These are phyloP conservation scores for Neodon shergylaensis DNA, from an alignment of 2,113 vertebrate species.

Conservation along the genomic window DNA sequence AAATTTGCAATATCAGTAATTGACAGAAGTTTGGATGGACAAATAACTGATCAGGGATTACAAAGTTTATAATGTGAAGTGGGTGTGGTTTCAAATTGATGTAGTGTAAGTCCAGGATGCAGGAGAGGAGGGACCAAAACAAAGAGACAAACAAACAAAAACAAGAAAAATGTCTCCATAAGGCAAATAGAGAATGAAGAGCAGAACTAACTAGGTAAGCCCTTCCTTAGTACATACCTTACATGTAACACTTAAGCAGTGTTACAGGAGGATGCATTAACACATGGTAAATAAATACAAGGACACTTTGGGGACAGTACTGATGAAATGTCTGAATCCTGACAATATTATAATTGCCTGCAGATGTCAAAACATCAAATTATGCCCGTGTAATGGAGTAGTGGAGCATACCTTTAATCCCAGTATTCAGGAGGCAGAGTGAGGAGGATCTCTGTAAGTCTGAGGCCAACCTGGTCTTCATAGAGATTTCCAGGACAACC, in stretches of 20 bases:
- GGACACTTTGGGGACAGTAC: not conserved
- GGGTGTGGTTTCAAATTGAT: not conserved
- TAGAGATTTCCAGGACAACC: not conserved
- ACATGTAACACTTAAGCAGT: not conserved
- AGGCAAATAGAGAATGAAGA: not conserved
- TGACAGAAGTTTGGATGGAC: not conserved
- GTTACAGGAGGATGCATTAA: not conserved
- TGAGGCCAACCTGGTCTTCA: not conserved
- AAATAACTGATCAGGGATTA: too few relatives aligned
- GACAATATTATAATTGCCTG: not conserved
- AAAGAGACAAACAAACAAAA: not conserved
- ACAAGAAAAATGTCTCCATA: not conserved
- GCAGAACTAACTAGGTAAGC: not conserved
- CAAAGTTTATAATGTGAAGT: not conserved
- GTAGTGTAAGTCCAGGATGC: not conserved
- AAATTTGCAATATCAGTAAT: not conserved
- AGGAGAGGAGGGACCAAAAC: not conserved
- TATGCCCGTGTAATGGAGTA: not conserved
- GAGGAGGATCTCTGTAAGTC: not conserved
- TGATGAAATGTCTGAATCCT: not conserved
- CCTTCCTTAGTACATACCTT: not conserved
- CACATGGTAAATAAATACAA: not conserved
- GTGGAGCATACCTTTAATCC: not conserved
- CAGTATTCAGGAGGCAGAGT: not conserved
- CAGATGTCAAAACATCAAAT: constrained; percentile 17